Evolutionary conservation across 2,888 invertebrate genomes (phyloP).

Genomic region (Dimorphilus gyrociliatus): DNA sequence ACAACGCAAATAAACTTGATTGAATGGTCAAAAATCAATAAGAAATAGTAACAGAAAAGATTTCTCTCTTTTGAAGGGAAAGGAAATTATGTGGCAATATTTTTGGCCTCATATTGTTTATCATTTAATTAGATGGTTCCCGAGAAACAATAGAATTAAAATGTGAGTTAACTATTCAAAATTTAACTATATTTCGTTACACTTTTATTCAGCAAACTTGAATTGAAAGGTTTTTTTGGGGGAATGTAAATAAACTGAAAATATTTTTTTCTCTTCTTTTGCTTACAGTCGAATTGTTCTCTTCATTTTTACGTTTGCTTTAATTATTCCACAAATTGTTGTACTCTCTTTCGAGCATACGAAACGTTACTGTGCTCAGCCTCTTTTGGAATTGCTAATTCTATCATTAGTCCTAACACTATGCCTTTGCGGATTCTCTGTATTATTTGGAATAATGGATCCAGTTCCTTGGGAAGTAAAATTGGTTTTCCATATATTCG

Average conservation of each 20-base stretch:
- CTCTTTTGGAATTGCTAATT: conserved; percentile 20
- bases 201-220: no score
- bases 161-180: conserved; percentile 21
- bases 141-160: conserved; percentile 22
- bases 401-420: conserved; percentile 22
- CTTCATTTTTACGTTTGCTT: conserved; percentile 13
- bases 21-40: no score
- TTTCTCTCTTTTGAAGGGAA: no score
- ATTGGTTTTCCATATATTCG: conserved; percentile 25
- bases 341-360: conserved; percentile 18
- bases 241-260: no score
- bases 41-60: no score
- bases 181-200: no score
- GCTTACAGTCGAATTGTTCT: conserved; percentile 17
- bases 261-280: no score
- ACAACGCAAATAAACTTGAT: no score
- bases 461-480: conserved; percentile 25
- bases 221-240: no score
- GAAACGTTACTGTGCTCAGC: conserved; percentile 19
- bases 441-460: conserved; percentile 25
- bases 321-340: conserved; percentile 21
- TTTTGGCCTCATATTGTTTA: conserved; percentile 23
- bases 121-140: conserved; percentile 26
- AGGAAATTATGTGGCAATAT: conserved; percentile 24
- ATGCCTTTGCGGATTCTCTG: conserved; percentile 20